These are phyloP conservation scores for Caenorhabditis tropicalis DNA, from an alignment of 1,140 invertebrate species.

Conservation along the genomic window DNA sequence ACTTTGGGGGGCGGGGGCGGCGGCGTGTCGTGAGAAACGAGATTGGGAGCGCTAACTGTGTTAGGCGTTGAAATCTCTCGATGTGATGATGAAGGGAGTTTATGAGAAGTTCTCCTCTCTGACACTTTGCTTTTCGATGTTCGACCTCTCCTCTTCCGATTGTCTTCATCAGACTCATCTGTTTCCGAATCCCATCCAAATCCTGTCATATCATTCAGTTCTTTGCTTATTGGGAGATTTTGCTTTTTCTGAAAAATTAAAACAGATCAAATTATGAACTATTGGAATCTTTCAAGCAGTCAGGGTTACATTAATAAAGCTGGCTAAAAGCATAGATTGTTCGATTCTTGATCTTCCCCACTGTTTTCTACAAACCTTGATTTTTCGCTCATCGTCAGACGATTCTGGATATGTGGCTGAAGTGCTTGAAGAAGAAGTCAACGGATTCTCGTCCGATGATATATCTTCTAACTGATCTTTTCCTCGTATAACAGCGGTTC, in stretches of 20 bases:
- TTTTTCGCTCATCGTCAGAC: background rate
- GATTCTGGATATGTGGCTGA: background rate
- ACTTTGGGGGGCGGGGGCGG: background rate
- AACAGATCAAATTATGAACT: background rate
- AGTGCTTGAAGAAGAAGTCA: background rate
- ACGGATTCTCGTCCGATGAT: background rate
- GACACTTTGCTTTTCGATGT: background rate
- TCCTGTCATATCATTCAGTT: background rate
- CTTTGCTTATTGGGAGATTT: background rate
- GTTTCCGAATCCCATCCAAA: conserved; percentile 25
- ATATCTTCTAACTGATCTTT: background rate
- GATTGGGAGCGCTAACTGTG: background rate
- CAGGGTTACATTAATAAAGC: no score
- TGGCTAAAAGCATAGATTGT: no score
- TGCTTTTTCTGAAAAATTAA: background rate
- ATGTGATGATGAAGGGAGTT: background rate
- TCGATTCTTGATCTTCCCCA: no score
- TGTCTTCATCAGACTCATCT: conserved; percentile 1
- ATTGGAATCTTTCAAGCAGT: no score
- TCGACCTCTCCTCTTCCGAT: background rate
- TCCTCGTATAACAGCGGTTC: conserved; percentile 14
- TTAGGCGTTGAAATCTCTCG: background rate
- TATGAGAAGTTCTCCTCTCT: background rate
- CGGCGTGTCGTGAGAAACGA: background rate
- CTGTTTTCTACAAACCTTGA: background rate